phyloP scores from a whole-genome alignment of 2,113 vertebrate species.

The Sclerurus mexicanus region DNA sequence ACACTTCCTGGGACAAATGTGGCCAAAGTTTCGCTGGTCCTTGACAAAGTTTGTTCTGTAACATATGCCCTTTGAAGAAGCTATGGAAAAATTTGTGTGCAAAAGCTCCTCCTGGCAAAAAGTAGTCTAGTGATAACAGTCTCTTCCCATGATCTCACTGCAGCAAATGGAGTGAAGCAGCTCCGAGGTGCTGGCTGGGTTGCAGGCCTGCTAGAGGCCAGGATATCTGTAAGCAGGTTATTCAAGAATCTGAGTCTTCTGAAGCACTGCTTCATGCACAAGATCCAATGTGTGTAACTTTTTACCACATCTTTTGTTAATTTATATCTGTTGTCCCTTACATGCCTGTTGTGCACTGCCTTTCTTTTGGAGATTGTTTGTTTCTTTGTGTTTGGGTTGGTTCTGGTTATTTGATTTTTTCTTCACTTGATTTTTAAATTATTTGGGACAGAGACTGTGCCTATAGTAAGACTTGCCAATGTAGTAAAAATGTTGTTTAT shows the following conservation, averaged over 20 bases:
- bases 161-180: neutral
- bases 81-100: neutral
- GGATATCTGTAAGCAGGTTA: neutral
- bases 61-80: neutral
- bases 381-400: neutral
- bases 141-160: neutral
- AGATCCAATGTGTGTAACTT: neutral
- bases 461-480: neutral
- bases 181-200: too few relatives aligned
- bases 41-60: neutral
- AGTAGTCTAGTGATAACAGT: accelerated
- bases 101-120: neutral
- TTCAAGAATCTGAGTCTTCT: neutral
- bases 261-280: neutral
- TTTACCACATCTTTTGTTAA: neutral
- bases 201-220: neutral
- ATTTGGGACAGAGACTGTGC: neutral
- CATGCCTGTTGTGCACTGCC: accelerated
- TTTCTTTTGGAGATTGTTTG: neutral
- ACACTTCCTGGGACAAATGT: neutral
- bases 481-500: neutral
- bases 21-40: neutral
- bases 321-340: neutral
- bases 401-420: neutral
- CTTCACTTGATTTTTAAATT: neutral